Evolutionary conservation across 2,797 vertebrate genomes (phyloP), one percentile per base, ranked within the genome.

Genomic region (Helicolenus hilgendorfi): DNA sequence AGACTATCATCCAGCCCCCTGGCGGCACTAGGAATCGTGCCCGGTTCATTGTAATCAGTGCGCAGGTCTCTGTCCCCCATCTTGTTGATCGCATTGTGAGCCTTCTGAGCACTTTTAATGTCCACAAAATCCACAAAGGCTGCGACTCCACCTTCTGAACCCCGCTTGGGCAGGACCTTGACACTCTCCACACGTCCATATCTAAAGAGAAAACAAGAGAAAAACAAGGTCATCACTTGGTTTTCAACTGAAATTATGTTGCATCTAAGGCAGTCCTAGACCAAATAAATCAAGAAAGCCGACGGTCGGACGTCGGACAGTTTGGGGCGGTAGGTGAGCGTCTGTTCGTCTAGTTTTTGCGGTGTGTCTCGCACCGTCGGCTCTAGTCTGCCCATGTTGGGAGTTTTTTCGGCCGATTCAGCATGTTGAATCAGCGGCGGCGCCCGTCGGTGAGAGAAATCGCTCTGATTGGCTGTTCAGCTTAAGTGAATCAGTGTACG

Each of bases 61-160:
- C 99, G 99, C 91, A 99, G 99, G 98, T 99, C 99, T 97, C 99
- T 98, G 94, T 99, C 99, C 84, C 99, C 99, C 99, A 99, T 99
- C 98, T 99, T 99, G 98, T 99, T 99, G 97, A 99, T 98, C 18
- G 99, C 98, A 96, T 99, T 99, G 92, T 99, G 99, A 92, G 99
- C 99, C 96, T 99, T 99, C 96, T 99, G 99, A 79, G 99, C 99
- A 95, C 99, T 99, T 97, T 99, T 99, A 94, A 99, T 99, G 98
- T 99, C 99, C 97, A 99, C 99, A 97, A 99, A 99, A 98, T 99
- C 99, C 98, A 99, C 99, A 97, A 99, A 99, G 26, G 99, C 99
- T 33, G 99, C 99, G 77, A 99, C 99, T 93, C 99, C 99, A 15
- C 99, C 99, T 97, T 99, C 99, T 4, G 99, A 99, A 84, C 99